phyloP scores from a whole-genome alignment of 2,888 invertebrate genomes.

The Xestia sexstrigata region DNA sequence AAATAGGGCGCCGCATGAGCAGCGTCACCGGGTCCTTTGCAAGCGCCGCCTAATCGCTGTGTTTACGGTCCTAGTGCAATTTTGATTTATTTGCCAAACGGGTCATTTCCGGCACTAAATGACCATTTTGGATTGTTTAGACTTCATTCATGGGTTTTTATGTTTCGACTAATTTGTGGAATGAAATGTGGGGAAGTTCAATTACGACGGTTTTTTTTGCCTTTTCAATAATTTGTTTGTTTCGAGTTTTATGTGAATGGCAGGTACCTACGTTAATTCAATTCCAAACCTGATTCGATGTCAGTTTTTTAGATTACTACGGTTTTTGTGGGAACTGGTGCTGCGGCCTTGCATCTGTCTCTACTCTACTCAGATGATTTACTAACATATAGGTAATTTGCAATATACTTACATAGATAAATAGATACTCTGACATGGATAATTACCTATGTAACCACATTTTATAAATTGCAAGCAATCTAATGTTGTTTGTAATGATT shows the following conservation, averaged over 20 bases:
- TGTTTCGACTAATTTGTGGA: constrained; percentile 62
- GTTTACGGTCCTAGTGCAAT: constrained; percentile 81
- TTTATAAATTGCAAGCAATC: constrained; percentile 78
- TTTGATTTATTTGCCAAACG: constrained; percentile 88
- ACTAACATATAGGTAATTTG: constrained; percentile 54
- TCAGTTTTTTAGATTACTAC: constrained; percentile 37
- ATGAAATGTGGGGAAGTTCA: constrained; percentile 59
- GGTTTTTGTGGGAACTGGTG: constrained; percentile 43
- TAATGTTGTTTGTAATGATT: constrained; percentile 78
- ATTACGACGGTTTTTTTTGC: constrained; percentile 49
- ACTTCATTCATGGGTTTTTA: constrained; percentile 74
- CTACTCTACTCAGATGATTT: constrained; percentile 43
- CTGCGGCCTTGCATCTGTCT: constrained; percentile 41
- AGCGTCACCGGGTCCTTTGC: constrained; percentile 77
- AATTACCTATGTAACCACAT: constrained; percentile 72
- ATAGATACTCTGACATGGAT: constrained; percentile 59
- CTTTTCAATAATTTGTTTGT: constrained; percentile 60
- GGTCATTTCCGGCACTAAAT: constrained; percentile 87
- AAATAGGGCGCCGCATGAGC: constrained; percentile 73
- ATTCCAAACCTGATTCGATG: constrained; percentile 41
- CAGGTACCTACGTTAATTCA: constrained; percentile 38
- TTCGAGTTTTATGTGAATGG: constrained; percentile 59
- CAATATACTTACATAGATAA: constrained; percentile 47
- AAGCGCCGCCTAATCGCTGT: constrained; percentile 76
- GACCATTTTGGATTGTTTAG: constrained; percentile 75